Conservation (phyloP, 2,888 invertebrate species). For the Melanchra persicariae region DNA sequence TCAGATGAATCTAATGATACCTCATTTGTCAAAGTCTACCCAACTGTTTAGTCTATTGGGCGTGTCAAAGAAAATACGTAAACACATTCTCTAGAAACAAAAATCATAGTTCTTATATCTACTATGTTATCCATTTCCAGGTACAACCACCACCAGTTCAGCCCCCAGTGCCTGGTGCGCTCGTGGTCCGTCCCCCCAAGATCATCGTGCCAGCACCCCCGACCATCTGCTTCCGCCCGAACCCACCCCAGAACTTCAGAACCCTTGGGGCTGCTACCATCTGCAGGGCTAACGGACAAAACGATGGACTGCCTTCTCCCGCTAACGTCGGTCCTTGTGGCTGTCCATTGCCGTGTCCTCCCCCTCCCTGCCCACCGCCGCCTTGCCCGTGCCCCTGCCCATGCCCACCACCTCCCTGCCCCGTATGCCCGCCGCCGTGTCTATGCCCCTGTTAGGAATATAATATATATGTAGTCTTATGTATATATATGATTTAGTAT, state of each 20-base stretch:
- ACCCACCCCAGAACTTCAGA: slow-evolving; percentile 74
- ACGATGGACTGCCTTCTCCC: neutral
- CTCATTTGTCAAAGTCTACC: no score
- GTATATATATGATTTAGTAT: slow-evolving; percentile 67
- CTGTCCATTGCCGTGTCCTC: slow-evolving; percentile 1
- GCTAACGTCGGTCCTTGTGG: neutral
- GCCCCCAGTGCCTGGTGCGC: slow-evolving; percentile 72
- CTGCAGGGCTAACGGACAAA: slow-evolving; percentile 32
- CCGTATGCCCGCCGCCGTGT: slow-evolving; percentile 42
- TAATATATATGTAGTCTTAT: slow-evolving; percentile 65
- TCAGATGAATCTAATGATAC: no score
- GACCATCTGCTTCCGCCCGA: slow-evolving; percentile 79
- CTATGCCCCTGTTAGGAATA: slow-evolving; percentile 51
- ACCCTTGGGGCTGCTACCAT: slow-evolving; percentile 73
- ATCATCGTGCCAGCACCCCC: slow-evolving; percentile 80
- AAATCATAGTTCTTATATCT: no score
- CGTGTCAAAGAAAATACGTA: no score
- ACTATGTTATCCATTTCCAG: slow-evolving; percentile 73
- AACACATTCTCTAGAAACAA: no score
- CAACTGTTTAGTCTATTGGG: no score
- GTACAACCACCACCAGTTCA: slow-evolving; percentile 76
- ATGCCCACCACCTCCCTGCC: slow-evolving; percentile 28
- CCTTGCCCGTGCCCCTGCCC: slow-evolving; percentile 29
- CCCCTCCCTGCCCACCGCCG: slow-evolving; percentile 4
- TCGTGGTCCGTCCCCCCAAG: slow-evolving; percentile 78